Evolutionary conservation across 2,113 vertebrate genomes (phyloP), one percentile per base, ranked within the genome.

Genomic region (Cettia cetti): DNA sequence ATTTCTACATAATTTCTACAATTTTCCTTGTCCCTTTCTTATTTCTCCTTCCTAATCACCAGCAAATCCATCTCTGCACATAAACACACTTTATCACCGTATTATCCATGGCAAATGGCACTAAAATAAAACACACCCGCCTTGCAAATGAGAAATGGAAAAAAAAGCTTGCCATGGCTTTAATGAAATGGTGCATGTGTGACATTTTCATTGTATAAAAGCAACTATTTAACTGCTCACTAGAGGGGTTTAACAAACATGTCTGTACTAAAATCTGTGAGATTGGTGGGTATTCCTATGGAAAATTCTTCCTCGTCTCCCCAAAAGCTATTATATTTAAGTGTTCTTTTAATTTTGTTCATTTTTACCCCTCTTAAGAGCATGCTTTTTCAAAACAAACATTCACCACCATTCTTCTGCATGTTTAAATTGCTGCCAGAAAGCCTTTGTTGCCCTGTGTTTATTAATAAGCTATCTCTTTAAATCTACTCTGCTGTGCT

Each of bases 391-490:
- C 0, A 22, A 76, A 82, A 61, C 44, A 26, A 47, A 15, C 1
- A 42, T 28, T 56, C 28, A 35, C 33, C 23, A 52, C 40, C 30
- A 31, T 74, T 95, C 31, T 72, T 45, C 68, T 35, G 22, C 39
- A 47, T 9, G 35, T 45, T 69, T 57, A 50, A 82, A 39, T 27
- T 79, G 63, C 78, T 82, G 71, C 82, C 57, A 87, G 75, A 70
- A 89, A 82, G 23, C 81, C 89, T 92, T 88, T 86, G 59, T 65
- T 92, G 81, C 65, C 63, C 54, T 57, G 14, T 60, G 57, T 50
- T 95, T 92, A 91, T 89, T 96, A 92, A 89, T 66, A 90, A 95
- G 31, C 42, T 79, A 9, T 69, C 65, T 74, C 93, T 94, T 80
- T 79, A 89, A 79, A 84, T 79, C 72, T 75, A 14, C 61, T 57